Percentiles rank a stretch among this genome's conserved stretches.
Conservation (phyloP, 2,888 invertebrate genomes). For the Drosophila infuscata region DNA sequence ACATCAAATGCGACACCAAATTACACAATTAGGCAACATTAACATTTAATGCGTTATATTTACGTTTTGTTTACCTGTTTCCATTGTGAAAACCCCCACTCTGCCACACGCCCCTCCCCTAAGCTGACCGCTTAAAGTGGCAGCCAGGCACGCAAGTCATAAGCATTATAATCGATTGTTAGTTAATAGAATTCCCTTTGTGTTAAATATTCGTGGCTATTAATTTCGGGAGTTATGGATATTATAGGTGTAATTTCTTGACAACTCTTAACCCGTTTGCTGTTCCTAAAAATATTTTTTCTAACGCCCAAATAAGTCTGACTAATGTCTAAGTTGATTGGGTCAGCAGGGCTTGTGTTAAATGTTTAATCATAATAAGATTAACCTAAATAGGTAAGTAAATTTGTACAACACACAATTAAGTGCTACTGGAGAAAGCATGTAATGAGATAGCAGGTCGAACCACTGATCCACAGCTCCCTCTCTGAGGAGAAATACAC, state of each 20-base stretch:
- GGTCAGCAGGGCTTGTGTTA: neutral
- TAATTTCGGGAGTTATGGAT: constrained; percentile 38
- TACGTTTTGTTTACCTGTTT: constrained; percentile 73
- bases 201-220: constrained; percentile 41
- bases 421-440: neutral
- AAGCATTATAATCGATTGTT: constrained; percentile 75
- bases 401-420: neutral
- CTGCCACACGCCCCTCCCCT: neutral
- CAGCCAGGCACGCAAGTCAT: constrained; percentile 71
- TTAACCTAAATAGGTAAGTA: neutral
- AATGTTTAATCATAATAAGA: neutral
- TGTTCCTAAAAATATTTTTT: constrained; percentile 22
- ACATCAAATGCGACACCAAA: constrained; percentile 77
- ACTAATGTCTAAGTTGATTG: constrained; percentile 23
- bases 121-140: neutral
- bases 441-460: neutral
- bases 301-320: constrained; percentile 41
- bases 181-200: constrained; percentile 70
- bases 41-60: constrained; percentile 82
- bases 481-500: neutral
- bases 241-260: constrained; percentile 16
- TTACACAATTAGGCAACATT: constrained; percentile 83
- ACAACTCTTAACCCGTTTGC: constrained; percentile 17
- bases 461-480: neutral
- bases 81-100: constrained; percentile 12